Percentiles rank a stretch among this genome's conserved stretches.
Conservation (phyloP, 2,113 vertebrate genomes). For the Cepphus grylle region DNA sequence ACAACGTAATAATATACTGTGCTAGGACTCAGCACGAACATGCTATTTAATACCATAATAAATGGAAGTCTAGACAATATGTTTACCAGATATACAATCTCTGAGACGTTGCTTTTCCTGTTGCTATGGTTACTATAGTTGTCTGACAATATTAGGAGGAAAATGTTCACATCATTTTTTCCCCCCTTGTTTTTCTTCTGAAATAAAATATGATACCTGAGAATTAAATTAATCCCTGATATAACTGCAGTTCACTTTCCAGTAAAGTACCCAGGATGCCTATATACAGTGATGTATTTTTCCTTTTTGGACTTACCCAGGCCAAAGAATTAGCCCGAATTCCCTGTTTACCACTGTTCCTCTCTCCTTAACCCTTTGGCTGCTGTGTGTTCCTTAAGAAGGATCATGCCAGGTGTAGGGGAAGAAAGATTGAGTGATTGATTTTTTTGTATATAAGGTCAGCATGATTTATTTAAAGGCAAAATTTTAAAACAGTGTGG, state of each 20-base stretch:
- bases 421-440: neutral
- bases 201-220: neutral
- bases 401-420: neutral
- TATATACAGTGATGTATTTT: neutral
- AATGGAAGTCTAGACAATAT: neutral
- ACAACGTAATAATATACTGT: neutral
- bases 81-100: neutral
- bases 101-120: neutral
- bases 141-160: neutral
- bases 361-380: neutral
- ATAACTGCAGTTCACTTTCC: neutral
- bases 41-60: neutral
- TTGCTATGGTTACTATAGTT: constrained; percentile 18
- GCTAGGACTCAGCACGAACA: neutral
- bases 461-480: neutral
- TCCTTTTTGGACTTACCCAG: neutral
- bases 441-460: neutral
- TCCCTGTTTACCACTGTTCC: neutral
- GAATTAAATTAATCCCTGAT: neutral
- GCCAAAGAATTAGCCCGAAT: neutral
- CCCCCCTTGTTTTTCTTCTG: neutral
- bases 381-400: neutral
- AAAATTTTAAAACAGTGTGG: neutral
- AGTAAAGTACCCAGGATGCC: neutral
- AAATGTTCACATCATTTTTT: neutral